phyloP scores from a whole-genome alignment of 2,888 invertebrate genomes.

The Andrena minutula region DNA sequence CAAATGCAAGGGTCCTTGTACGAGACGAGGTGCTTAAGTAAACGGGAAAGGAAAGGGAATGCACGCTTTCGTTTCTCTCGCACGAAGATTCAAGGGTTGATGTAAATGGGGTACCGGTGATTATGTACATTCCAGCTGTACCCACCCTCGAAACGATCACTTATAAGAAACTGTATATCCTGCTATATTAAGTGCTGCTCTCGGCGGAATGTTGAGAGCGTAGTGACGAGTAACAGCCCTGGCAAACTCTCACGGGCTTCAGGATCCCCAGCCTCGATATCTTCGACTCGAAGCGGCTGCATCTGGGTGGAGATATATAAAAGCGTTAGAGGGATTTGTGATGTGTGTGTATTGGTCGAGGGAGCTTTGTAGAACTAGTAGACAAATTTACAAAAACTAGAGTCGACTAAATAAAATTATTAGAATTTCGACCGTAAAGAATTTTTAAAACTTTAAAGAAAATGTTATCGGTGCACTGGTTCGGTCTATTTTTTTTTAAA shows the following conservation, averaged over 20 bases:
- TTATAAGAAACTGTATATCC: constrained; percentile 40
- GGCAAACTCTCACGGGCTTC: constrained; percentile 98
- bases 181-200: constrained; percentile 77
- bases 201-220: constrained; percentile 81
- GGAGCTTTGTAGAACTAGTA: no score
- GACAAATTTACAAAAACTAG: no score
- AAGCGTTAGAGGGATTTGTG: not conserved
- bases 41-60: constrained; percentile 23
- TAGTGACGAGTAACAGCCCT: constrained; percentile 92
- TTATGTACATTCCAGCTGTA: constrained; percentile 67
- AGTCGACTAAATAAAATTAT: no score
- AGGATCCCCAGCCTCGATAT: constrained; percentile 96
- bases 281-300: constrained; percentile 98
- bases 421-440: no score
- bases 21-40: constrained; percentile 1
- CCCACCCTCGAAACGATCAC: constrained; percentile 28
- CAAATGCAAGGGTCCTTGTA: constrained; percentile 35
- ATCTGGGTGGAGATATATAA: constrained; percentile 85
- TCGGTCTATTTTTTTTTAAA: no score
- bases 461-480: no score
- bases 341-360: no score
- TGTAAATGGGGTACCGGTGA: constrained; percentile 48
- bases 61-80: constrained; percentile 37
- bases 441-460: no score
- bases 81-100: constrained; percentile 39